Evolutionary conservation across 1,140 invertebrate species (phyloP).

Genomic region (Arion vulgaris): DNA sequence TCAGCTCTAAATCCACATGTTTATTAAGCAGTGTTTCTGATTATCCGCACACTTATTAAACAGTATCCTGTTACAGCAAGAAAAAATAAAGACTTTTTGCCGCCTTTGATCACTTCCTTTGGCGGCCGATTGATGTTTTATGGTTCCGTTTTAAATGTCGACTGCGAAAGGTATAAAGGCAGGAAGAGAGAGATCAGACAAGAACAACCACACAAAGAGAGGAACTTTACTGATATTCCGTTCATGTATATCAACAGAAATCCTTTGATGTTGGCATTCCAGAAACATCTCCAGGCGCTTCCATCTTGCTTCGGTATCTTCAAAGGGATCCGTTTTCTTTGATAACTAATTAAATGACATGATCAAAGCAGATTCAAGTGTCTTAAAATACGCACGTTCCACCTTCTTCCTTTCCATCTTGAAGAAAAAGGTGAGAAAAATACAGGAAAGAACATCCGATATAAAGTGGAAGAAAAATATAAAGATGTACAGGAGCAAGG

Average conservation of each 20-base stretch:
- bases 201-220: not conserved
- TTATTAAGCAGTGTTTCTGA: not conserved
- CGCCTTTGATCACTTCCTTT: not conserved
- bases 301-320: not conserved
- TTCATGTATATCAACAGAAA: not conserved
- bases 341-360: slow-evolving; percentile 15
- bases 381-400: not conserved
- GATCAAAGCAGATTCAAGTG: not conserved
- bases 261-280: slow-evolving; percentile 1
- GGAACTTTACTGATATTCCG: not conserved
- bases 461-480: not conserved
- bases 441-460: not conserved
- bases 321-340: not conserved
- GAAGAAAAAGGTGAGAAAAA: not conserved
- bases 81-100: not conserved
- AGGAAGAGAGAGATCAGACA: not conserved
- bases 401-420: not conserved
- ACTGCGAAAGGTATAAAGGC: not conserved
- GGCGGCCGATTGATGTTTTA: not conserved
- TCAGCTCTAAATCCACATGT: no score
- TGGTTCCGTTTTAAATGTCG: not conserved
- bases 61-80: not conserved
- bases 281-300: slow-evolving; percentile 1
- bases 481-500: not conserved
- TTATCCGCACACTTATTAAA: not conserved